Base-by-base conservation (phyloP, 2,113 vertebrate species). In the Paramormyrops kingsleyae region DNA sequence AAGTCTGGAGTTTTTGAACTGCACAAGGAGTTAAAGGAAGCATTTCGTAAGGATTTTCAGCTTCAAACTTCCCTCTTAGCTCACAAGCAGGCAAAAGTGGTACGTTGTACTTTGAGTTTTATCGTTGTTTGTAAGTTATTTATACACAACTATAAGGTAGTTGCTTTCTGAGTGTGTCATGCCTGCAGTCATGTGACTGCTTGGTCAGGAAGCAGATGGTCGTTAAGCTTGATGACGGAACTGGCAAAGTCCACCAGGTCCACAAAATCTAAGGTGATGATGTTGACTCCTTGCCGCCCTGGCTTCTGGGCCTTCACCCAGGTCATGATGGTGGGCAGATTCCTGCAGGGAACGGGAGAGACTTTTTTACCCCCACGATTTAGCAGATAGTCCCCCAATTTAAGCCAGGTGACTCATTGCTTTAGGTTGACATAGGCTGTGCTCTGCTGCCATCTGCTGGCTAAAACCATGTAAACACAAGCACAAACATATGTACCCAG, bases 221-320 rank as follows among this genome's bases (percentile, higher is more conserved):
- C 94, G 0, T 99, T 99, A 90, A 99, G 90, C 89, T 96, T 96
- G 94, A 99, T 99, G 90, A 99, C 8, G 3, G 59, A 66, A 66
- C n/a, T 66, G 59, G 59, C 59, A 66, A 66, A 66, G 24, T 66
- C 59, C 98, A 17, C 97, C 96, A 56, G 97, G 97, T 93, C 59
- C n/a, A 66, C 59, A 66, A 27, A 66, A 27, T 66, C n/a, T 27
- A 9, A 66, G 59, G 59, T 66, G 8, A 66, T 66, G 59, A 66
- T 66, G n/a, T 27, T 62, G 24, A 62, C 24, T n/a, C 24, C 6
- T 0, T 27, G 59, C 24, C 1, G 2, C 13, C 85, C 85, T n/a
- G 85, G 49, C 5, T 19, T 87, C 50, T 87, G 50, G 0, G 85
- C 85, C 46, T 87, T 47, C 70, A 89, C 70, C 88, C 88, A 89